Evolutionary conservation across 2,797 vertebrate genomes (phyloP), one percentile per base, ranked within the genome.

Genomic region (Phoebastria nigripes): DNA sequence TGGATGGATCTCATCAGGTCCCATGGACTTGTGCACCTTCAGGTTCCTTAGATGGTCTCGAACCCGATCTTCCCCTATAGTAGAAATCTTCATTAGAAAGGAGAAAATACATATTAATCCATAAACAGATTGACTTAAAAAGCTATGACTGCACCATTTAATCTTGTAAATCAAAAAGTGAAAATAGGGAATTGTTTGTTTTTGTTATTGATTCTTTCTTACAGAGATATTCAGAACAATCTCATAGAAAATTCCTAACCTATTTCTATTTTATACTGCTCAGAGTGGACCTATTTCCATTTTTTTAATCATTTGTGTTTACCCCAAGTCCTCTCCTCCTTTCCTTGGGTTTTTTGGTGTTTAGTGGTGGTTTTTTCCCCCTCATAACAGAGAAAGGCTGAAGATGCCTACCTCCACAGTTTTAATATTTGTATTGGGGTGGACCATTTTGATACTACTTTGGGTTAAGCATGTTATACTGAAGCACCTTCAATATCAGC

Each of bases 361-460:
- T 58, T 33, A 29, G 6, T 4, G 13, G 7, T 4, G 0, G 2
- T 22, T 31, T 46, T 56, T 72, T 37, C 1, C 4, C 15, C 14
- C 10, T 67, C 5, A 1, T 82, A 82, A 49, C 21, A 59, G 16
- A 35, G 22, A 47, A 87, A 70, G 22, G 22, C 37, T 46, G 42
- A 54, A 54, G 42, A 76, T 21, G 9, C 22, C 25, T 82, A 31
- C 28, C 15, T 39, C 42, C 15, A 29, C 39, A 58, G 35, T 24
- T 77, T 42, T 47, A 41, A 20, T 67, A 37, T n/a, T 63, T 74
- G 3, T 59, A 28, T n/a, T n/a, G 35, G 31, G 14, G 19, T 46
- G 31, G 31, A 67, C 19, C 6, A 72, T 41, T 72, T 47, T 49
- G 31, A 44, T 24, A n/a, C 15, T 58, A 26, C 44, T 47, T 82